These are phyloP conservation scores for Kryptolebias marmoratus DNA, from an alignment of 2,113 vertebrate species.

Conservation along the genomic window DNA sequence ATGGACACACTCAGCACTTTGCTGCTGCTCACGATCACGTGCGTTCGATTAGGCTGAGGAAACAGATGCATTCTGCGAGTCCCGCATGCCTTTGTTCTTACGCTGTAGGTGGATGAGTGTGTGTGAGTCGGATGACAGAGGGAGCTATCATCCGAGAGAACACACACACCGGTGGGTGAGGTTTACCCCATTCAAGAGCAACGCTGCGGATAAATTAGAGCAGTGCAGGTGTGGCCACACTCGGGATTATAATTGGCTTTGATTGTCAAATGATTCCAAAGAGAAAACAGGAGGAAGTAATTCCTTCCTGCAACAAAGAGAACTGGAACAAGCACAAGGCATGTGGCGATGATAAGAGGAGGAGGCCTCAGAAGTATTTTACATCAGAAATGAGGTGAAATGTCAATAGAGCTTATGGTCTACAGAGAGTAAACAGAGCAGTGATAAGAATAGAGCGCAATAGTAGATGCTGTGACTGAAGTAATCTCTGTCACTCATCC, in stretches of 20 bases:
- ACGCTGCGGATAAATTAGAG: constrained; percentile 11
- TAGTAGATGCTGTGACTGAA: constrained; percentile 61
- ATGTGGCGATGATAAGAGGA: constrained; percentile 41
- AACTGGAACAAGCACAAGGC: constrained; percentile 29
- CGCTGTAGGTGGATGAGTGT: constrained; percentile 17
- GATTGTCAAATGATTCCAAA: constrained; percentile 25
- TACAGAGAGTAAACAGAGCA: constrained; percentile 47
- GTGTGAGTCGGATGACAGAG: constrained; percentile 32
- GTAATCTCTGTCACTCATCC: constrained; percentile 52
- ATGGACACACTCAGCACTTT: constrained; percentile 37
- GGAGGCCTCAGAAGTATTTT: constrained; percentile 47
- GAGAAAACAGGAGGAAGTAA: constrained; percentile 12
- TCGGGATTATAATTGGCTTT: constrained; percentile 9
- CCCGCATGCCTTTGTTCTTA: constrained; percentile 25
- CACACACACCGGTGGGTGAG: constrained; percentile 15
- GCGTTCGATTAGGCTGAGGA: constrained; percentile 8
- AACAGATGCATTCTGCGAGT: constrained; percentile 24
- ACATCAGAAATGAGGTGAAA: constrained; percentile 69
- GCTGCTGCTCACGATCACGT: constrained; percentile 15
- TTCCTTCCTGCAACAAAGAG: constrained; percentile 24
- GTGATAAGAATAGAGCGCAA: constrained; percentile 66
- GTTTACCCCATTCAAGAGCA: constrained; percentile 37
- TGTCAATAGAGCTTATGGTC: constrained; percentile 61
- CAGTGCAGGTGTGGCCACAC: constrained; percentile 22
- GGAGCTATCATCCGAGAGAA: constrained; percentile 12